A percentile compares a stretch with the other conserved stretches of the same genome.
phyloP scores from a whole-genome alignment of 1,140 invertebrate genomes.

The Leptonema lineaticorne region DNA sequence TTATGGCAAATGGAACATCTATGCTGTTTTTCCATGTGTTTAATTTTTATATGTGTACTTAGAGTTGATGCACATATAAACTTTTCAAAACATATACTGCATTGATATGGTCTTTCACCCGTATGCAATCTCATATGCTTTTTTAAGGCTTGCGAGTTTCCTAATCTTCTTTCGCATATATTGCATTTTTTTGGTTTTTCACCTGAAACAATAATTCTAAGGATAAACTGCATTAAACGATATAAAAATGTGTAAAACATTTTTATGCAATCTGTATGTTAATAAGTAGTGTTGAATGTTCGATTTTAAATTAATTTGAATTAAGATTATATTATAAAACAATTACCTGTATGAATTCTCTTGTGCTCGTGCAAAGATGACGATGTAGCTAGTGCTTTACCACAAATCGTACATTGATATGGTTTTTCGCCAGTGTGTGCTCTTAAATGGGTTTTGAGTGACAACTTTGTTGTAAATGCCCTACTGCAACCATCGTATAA shows the following conservation, averaged over 20 bases:
- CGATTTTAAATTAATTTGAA: too few relatives aligned
- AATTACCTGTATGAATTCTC: conserved; percentile 38
- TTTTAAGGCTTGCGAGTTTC: conserved; percentile 37
- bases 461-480: conserved; percentile 38
- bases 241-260: too few relatives aligned
- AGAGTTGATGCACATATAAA: conserved; percentile 37
- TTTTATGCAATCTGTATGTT: too few relatives aligned
- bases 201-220: conserved; percentile 22
- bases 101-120: conserved; percentile 37
- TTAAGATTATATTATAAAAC: too few relatives aligned
- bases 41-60: conserved; percentile 35
- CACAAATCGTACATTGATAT: conserved; percentile 60
- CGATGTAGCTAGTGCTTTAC: conserved; percentile 45
- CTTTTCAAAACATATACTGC: conserved; percentile 32
- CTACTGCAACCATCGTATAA: conserved; percentile 32
- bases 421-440: conserved; percentile 61
- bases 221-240: background rate
- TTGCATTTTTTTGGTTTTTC: conserved; percentile 38
- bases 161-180: conserved; percentile 27
- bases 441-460: conserved; percentile 42
- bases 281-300: too few relatives aligned
- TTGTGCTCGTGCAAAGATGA: conserved; percentile 38
- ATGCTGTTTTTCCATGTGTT: conserved; percentile 36
- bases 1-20: conserved; percentile 34
- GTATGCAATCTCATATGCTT: conserved; percentile 38